Evolutionary conservation across 2,113 vertebrate species (phyloP).

Genomic region (Isichthys henryi): DNA sequence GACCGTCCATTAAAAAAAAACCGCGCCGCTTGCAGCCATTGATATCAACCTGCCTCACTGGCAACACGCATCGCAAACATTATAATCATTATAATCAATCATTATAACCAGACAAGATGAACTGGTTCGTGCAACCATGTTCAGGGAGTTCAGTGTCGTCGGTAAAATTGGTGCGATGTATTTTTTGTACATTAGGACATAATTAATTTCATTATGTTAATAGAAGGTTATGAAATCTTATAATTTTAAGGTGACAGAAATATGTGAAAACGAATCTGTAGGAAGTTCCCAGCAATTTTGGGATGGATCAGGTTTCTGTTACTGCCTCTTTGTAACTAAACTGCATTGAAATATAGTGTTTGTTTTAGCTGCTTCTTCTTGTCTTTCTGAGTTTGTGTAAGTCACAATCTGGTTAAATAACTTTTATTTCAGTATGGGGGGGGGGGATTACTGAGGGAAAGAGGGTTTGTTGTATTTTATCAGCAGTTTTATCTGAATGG

Average conservation of each 20-base stretch:
- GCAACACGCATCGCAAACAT: background rate
- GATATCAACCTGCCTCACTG: constrained; percentile 27
- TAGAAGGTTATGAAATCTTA: background rate
- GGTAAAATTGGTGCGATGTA: background rate
- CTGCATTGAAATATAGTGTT: background rate
- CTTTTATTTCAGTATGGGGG: background rate
- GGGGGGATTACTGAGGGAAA: background rate
- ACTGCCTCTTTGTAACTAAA: background rate
- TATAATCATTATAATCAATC: background rate
- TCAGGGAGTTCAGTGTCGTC: background rate
- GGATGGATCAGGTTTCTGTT: background rate
- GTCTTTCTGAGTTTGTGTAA: background rate
- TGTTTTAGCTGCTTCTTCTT: background rate
- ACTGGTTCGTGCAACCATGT: background rate
- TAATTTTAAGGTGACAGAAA: background rate
- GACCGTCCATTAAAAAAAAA: constrained; percentile 37
- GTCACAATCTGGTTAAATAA: background rate
- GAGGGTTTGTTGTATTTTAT: background rate
- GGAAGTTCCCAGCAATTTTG: background rate
- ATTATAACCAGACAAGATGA: background rate
- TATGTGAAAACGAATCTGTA: background rate
- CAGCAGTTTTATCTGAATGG: background rate
- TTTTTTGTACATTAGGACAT: background rate
- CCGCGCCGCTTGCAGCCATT: constrained; percentile 28
- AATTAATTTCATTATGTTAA: background rate